Percentiles rank a stretch among this genome's conserved stretches.
Conservation (phyloP, 2,797 vertebrate species). For the Ctenopoma kingsleyae region DNA sequence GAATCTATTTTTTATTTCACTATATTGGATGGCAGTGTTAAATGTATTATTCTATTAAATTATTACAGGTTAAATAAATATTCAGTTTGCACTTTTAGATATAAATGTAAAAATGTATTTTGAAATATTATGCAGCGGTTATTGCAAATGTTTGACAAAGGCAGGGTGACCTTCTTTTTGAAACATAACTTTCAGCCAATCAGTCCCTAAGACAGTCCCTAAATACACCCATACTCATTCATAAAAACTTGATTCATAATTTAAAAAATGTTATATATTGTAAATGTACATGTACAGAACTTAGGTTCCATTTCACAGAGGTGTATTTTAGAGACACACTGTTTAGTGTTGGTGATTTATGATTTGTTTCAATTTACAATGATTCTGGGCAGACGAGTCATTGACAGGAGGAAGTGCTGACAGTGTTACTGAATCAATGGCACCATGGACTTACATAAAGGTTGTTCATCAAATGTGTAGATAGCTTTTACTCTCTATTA, state of each 20-base stretch:
- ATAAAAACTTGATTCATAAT: neutral
- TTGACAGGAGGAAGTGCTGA: slow-evolving; percentile 17
- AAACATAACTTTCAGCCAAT: neutral
- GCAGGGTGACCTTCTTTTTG: too few species aligned
- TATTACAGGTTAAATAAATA: neutral
- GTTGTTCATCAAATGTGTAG: slow-evolving; percentile 11
- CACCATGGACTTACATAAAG: slow-evolving; percentile 29
- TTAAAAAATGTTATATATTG: neutral
- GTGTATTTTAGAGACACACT: neutral
- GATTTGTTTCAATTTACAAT: slow-evolving; percentile 23
- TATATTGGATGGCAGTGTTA: neutral
- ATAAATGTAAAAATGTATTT: neutral
- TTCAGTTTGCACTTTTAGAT: neutral
- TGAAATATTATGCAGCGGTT: neutral
- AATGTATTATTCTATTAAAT: neutral
- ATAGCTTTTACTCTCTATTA: slow-evolving; percentile 39
- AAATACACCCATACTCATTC: neutral
- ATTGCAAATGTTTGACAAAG: neutral
- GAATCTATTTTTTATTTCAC: neutral
- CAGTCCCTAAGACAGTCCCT: too few species aligned
- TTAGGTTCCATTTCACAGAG: neutral
- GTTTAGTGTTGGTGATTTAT: slow-evolving; percentile 1
- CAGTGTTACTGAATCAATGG: slow-evolving; percentile 32
- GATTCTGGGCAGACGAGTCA: slow-evolving; percentile 29
- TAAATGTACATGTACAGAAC: too few species aligned